These are phyloP conservation scores for Acipenser ruthenus DNA, from an alignment of 2,797 vertebrate genomes.

Conservation along the genomic window DNA sequence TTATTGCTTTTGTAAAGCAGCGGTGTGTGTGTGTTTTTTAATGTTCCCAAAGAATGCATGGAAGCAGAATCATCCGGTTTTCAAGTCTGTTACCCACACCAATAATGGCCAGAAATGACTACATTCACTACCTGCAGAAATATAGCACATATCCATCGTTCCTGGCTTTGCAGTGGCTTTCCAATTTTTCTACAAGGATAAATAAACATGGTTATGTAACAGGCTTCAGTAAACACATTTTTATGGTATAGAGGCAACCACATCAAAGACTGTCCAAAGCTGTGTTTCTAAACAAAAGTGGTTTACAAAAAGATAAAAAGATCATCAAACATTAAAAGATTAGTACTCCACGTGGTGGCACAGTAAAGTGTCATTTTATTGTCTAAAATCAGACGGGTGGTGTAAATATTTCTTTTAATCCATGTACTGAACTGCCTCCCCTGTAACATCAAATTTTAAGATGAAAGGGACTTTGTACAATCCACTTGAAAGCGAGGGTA, in stretches of 20 bases:
- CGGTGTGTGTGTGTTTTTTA: too few species aligned
- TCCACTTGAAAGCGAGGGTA: constrained; percentile 8
- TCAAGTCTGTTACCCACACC: constrained; percentile 24
- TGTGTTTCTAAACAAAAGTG: constrained; percentile 46
- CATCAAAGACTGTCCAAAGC: constrained; percentile 55
- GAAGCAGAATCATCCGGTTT: constrained; percentile 24
- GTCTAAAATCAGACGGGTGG: constrained; percentile 16
- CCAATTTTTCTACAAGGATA: too few species aligned
- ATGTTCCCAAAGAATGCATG: too few species aligned
- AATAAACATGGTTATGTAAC: constrained; percentile 20
- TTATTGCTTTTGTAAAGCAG: too few species aligned
- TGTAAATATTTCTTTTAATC: constrained; percentile 13
- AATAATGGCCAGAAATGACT: constrained; percentile 24
- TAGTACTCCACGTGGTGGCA: constrained; percentile 33
- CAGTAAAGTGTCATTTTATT: constrained; percentile 28
- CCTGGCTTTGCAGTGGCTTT: too few species aligned
- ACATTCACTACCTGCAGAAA: constrained; percentile 22
- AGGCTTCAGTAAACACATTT: constrained; percentile 37
- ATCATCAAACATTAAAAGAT: constrained; percentile 35
- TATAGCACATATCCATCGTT: constrained; percentile 6
- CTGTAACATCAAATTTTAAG: constrained; percentile 16
- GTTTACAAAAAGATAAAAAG: constrained; percentile 43
- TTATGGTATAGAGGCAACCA: constrained; percentile 36
- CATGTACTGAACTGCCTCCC: constrained; percentile 11
- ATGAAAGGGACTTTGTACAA: constrained; percentile 13